Evolutionary conservation across 2,888 invertebrate genomes (phyloP), one percentile per base, ranked within the genome.

Genomic region (Dynastes tityus): DNA sequence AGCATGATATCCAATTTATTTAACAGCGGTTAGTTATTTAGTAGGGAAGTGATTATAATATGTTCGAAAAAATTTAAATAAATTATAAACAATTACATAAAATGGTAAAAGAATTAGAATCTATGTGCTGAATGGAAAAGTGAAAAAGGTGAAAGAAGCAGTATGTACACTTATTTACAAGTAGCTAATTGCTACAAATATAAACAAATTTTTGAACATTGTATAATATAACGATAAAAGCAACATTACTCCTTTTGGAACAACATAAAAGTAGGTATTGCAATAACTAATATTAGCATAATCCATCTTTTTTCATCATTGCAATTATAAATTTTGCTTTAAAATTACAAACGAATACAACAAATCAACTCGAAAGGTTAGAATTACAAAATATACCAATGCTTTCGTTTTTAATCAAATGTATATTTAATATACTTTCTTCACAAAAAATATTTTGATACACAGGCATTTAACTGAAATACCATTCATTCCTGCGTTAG

Each of bases 401-500:
- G 22, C 55, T 55, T 63, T 29, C 2, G 63, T 63, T 32, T 32
- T 29, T 11, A 32, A 32, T 11, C 32, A 63, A 63, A 63, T 63
- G 32, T 13, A 32, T 11, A 32, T 63, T 63, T 55, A 22, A 55
- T 16, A 63, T 29, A 32, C 1, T n/a, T 32, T 55, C 4, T 55
- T 8, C 5, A 2, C 2, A 53, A 53, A n/a, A 67, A 22, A 16
- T 29, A 53, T 32, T 32, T 32, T 32, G 40, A 6, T 13, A 51
- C 11, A 29, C 49, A 40, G 1, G 32, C 32, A 63, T 9, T 13
- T 49, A 29, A 55, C 13, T 37, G 11, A 64, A 68, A 68, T 11
- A 0, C 51, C 51, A 68, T 11, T 71, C 29, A 63, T 2, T 13
- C 9, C 11, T 32, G 63, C 70, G 73, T 67, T 77, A 77, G 63